These are phyloP conservation scores for Mercenaria mercenaria DNA, from an alignment of 1,140 invertebrate genomes.

Conservation along the genomic window DNA sequence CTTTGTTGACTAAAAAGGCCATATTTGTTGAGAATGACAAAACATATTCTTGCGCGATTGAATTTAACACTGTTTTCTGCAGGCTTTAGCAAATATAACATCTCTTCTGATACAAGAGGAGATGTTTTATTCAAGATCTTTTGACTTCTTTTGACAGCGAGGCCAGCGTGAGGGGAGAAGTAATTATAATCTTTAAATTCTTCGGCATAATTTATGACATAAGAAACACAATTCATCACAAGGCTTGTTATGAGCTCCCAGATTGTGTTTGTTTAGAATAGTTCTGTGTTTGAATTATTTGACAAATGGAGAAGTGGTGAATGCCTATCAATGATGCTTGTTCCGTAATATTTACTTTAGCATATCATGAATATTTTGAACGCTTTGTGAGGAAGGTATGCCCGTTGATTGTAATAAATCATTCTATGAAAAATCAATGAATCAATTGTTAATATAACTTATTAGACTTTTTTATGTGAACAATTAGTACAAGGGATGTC, in stretches of 20 bases:
- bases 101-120: not conserved
- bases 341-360: slow-evolving; percentile 36
- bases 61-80: slow-evolving; percentile 17
- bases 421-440: slow-evolving; percentile 24
- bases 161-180: slow-evolving; percentile 6
- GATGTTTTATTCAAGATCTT: slow-evolving; percentile 46
- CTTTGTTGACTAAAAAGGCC: slow-evolving; percentile 51
- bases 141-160: slow-evolving; percentile 52
- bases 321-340: not conserved
- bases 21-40: slow-evolving; percentile 46
- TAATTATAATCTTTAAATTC: slow-evolving; percentile 54
- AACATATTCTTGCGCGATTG: slow-evolving; percentile 55
- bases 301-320: slow-evolving; percentile 52
- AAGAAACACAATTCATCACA: slow-evolving; percentile 53
- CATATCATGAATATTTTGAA: slow-evolving; percentile 58
- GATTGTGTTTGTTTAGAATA: slow-evolving; percentile 55
- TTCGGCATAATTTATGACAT: slow-evolving; percentile 54
- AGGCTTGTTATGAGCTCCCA: not conserved
- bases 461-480: slow-evolving; percentile 6
- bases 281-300: slow-evolving; percentile 53
- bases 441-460: slow-evolving; percentile 50
- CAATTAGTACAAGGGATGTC: not conserved
- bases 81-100: slow-evolving; percentile 4
- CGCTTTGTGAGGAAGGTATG: slow-evolving; percentile 10
- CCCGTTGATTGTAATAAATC: slow-evolving; percentile 1